Evolutionary conservation across 2,888 invertebrate species (phyloP), one percentile per base, ranked within the genome.

Genomic region (Latrodectus hesperus): DNA sequence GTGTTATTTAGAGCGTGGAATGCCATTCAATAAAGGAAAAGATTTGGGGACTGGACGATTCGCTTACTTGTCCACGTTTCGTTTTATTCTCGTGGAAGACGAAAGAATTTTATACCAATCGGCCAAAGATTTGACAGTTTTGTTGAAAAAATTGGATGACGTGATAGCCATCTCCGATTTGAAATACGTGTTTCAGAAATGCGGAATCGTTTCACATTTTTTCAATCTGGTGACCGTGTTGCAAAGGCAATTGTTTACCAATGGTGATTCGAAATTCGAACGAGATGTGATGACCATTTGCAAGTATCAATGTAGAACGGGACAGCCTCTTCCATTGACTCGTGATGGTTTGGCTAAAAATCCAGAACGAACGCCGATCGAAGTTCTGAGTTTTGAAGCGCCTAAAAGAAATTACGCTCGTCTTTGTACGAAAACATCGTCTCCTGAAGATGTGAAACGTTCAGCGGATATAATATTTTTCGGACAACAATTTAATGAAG

Each of bases 241-340:
- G 1, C 11, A 17, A 5, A 12, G n/a, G 0, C 73, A 81, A 65
- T 53, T 81, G 52, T 22, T 17, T 51, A n/a, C 9, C 12, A 5
- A 52, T 9, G 16, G n/a, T 3, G 10, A 8, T 6, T 60, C 51
- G 10, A 22, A 16, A 1, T 17, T 68, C 8, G 78, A 51, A 0
- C 49, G 22, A 38, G 68, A 74, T 12, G 53, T 81, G 0, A 4
- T 26, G n/a, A 74, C 67, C 8, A 17, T 81, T 6, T 5, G 64
- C 6, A 81, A 74, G 53, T 81, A 74, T n/a, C 74, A 74, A n/a
- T 83, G 82, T 60, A 68, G 75, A 11, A 75, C 60, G 8, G 84
- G 84, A 0, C 16, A 14, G 9, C 83, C 83, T 0, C 16, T 83
- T 11, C 71, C 76, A 4, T 51, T 64, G n/a, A 84, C 71, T 14